A percentile compares a stretch with the other conserved stretches of the same genome.
phyloP scores from a whole-genome alignment of 2,888 invertebrate species.

The Lycocerus yunnanus region DNA sequence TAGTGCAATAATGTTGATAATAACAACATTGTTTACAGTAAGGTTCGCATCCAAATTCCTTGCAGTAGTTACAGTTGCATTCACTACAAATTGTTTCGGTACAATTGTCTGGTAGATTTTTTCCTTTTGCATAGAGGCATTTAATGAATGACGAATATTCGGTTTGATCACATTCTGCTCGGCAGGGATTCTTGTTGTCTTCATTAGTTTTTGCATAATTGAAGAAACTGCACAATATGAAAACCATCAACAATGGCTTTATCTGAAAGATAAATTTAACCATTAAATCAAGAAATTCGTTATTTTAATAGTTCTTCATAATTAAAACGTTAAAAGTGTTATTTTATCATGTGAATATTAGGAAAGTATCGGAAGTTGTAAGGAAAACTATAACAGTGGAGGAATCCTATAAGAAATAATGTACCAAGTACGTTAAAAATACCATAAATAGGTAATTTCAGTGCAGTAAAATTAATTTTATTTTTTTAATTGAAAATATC shows the following conservation, averaged over 20 bases:
- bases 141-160: slow-evolving; percentile 47
- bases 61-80: slow-evolving; percentile 46
- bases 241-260: background rate
- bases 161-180: slow-evolving; percentile 43
- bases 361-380: too few relatives aligned
- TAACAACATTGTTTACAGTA: slow-evolving; percentile 42
- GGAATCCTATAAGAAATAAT: too few relatives aligned
- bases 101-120: slow-evolving; percentile 36
- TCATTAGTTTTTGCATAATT: background rate
- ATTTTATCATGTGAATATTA: too few relatives aligned
- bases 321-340: too few relatives aligned
- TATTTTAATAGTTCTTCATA: too few relatives aligned
- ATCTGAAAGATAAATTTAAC: background rate
- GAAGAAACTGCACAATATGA: background rate
- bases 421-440: too few relatives aligned
- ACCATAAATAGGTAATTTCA: too few relatives aligned
- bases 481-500: too few relatives aligned
- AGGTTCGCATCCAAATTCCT: slow-evolving; percentile 34
- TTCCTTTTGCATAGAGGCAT: slow-evolving; percentile 45
- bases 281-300: background rate
- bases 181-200: background rate
- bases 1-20: slow-evolving; percentile 43
- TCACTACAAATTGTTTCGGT: slow-evolving; percentile 35
- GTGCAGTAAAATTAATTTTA: too few relatives aligned
- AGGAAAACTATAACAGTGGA: too few relatives aligned